These are phyloP conservation scores for Metallyticus violacea DNA, from an alignment of 2,888 invertebrate genomes.

Conservation along the genomic window DNA sequence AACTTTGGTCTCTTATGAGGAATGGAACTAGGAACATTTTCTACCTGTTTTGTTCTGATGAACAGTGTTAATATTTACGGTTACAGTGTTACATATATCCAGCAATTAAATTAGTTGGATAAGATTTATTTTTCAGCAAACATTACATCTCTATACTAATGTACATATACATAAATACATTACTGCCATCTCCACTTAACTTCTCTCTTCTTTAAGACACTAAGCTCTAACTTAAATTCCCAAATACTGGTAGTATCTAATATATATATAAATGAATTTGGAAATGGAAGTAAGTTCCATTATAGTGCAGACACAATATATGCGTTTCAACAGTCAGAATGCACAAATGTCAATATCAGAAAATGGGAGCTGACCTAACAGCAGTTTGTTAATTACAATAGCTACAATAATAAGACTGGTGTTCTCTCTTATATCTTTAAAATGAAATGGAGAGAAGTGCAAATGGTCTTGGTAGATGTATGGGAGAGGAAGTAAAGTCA, in stretches of 20 bases:
- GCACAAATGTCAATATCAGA: too few species aligned
- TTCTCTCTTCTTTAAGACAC: not conserved
- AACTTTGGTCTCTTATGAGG: too few species aligned
- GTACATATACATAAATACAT: not conserved
- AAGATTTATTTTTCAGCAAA: not conserved
- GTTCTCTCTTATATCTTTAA: not conserved
- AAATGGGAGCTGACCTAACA: not conserved
- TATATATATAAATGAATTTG: not conserved
- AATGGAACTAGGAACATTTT: too few species aligned
- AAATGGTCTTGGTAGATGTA: too few species aligned
- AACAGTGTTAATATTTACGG: not conserved
- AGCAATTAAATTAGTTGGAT: not conserved
- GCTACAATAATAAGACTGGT: not conserved
- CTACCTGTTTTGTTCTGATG: too few species aligned
- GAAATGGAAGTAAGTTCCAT: not conserved
- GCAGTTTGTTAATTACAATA: not conserved
- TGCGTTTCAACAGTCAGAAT: not conserved
- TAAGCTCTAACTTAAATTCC: not conserved
- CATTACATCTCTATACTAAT: not conserved
- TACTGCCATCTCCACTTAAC: not conserved
- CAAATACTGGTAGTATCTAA: not conserved
- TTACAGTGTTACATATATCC: too few species aligned
- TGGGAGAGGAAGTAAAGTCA: conserved; percentile 29
- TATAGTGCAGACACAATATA: not conserved
- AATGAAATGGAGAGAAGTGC: not conserved